Percentiles rank a stretch among this genome's conserved stretches.
Evolutionary conservation across 2,888 invertebrate species (phyloP).

Genomic region (Leptinotarsa haldemani): DNA sequence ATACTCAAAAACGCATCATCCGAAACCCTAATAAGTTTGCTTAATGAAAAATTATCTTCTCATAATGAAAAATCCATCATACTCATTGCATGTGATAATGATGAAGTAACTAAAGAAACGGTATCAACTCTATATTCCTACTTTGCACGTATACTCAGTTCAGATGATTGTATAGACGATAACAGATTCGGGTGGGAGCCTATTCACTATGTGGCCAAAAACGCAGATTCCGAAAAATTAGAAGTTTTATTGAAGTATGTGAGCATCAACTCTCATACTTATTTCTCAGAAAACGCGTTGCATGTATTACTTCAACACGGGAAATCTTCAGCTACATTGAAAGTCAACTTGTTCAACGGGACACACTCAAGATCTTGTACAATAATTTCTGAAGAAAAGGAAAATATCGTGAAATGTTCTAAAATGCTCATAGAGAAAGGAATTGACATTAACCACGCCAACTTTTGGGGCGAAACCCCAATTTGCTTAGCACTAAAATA

Average conservation of each 20-base stretch:
- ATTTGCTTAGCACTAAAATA: constrained; percentile 51
- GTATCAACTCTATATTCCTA: constrained; percentile 20
- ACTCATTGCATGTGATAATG: constrained; percentile 34
- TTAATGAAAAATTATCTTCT: constrained; percentile 23
- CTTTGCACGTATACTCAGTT: constrained; percentile 28
- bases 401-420: constrained; percentile 45
- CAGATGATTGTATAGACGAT: constrained; percentile 41
- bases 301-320: constrained; percentile 51
- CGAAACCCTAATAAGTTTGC: constrained; percentile 18
- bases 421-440: constrained; percentile 46
- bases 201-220: constrained; percentile 49
- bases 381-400: constrained; percentile 46
- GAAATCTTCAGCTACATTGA: constrained; percentile 39
- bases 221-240: constrained; percentile 44
- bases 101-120: constrained; percentile 20
- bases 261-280: constrained; percentile 43
- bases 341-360: constrained; percentile 36
- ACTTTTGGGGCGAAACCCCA: constrained; percentile 54
- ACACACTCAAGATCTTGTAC: constrained; percentile 43
- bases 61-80: constrained; percentile 37
- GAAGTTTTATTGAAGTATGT: constrained; percentile 33
- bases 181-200: constrained; percentile 52
- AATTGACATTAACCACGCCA: constrained; percentile 51
- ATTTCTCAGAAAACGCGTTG: constrained; percentile 53
- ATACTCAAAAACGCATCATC: constrained; percentile 20